Percentiles rank a stretch among this genome's conserved stretches.
These are phyloP conservation scores for Morbakka virulenta DNA, from an alignment of 30 jellyfish, hydroid and myxozoan species.

Conservation along the genomic window DNA sequence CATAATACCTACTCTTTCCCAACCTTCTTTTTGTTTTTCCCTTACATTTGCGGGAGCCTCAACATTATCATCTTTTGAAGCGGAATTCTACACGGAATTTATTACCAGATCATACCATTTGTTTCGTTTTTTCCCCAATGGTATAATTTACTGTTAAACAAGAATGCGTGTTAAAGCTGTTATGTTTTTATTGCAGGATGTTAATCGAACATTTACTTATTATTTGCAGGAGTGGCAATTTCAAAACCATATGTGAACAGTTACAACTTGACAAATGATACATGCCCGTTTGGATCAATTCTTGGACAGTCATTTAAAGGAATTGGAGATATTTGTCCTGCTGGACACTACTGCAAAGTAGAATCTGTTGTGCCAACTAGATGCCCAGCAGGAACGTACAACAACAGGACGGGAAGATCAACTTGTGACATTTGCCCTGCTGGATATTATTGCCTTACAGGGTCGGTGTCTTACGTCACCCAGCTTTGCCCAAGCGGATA, in stretches of 20 bases:
- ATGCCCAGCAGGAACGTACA: conserved; percentile 82
- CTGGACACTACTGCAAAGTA: conserved; percentile 74
- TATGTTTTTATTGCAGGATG: too few relatives aligned
- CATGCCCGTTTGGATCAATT: conserved; percentile 85
- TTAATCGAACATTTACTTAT: too few relatives aligned
- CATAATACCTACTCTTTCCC: too few relatives aligned
- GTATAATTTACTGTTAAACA: too few relatives aligned
- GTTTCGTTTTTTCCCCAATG: too few relatives aligned
- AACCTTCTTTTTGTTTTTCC: too few relatives aligned
- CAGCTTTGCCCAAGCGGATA: conserved; percentile 78
- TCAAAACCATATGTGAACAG: conserved; percentile 75
- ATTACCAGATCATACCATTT: too few relatives aligned
- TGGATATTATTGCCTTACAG: conserved; percentile 88
- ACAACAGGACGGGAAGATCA: conserved; percentile 74
- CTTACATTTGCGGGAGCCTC: too few relatives aligned
- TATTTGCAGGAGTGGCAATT: conserved; percentile 69
- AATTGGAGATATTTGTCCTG: conserved; percentile 90
- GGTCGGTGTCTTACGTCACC: conserved; percentile 34
- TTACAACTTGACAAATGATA: conserved; percentile 84
- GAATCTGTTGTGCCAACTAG: conserved; percentile 73
- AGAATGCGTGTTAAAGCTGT: too few relatives aligned
- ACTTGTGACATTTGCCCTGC: conserved; percentile 90
- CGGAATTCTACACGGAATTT: too few relatives aligned
- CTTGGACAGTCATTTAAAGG: conserved; percentile 92
- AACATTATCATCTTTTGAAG: too few relatives aligned